A percentile compares a stretch with the other conserved stretches of the same genome.
Conservation (phyloP, 2,888 invertebrate genomes). For the Mythimna ferrago region DNA sequence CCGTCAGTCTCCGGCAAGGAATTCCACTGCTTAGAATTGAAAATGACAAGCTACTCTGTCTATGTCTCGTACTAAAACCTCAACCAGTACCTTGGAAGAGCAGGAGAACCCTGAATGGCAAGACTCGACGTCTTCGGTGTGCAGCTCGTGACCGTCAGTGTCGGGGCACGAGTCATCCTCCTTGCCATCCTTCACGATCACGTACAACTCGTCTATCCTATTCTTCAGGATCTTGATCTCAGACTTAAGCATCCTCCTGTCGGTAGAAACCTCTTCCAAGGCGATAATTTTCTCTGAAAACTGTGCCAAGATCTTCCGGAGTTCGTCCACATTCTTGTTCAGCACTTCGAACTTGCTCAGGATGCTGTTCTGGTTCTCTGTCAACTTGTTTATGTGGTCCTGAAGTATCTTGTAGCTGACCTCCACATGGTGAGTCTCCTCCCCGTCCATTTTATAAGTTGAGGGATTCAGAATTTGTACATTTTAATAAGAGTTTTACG, state of each 20-base stretch:
- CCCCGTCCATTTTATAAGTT: constrained; percentile 66
- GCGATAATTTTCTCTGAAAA: constrained; percentile 76
- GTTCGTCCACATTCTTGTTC: constrained; percentile 77
- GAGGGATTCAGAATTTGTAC: constrained; percentile 51
- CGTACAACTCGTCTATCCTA: constrained; percentile 81
- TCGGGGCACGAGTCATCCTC: constrained; percentile 77
- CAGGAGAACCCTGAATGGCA: constrained; percentile 83
- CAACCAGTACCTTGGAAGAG: constrained; percentile 81
- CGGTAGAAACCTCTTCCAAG: constrained; percentile 76
- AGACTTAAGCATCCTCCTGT: constrained; percentile 73
- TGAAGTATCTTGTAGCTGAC: constrained; percentile 69
- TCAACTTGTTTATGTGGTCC: constrained; percentile 76
- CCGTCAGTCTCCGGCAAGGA: too few species aligned
- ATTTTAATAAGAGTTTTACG: constrained; percentile 44
- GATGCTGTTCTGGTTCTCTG: constrained; percentile 74
- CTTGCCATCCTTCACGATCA: constrained; percentile 83
- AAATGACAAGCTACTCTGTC: not conserved
- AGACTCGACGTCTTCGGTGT: constrained; percentile 78
- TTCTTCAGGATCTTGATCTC: constrained; percentile 78
- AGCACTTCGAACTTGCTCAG: constrained; percentile 78
- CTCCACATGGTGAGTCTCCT: constrained; percentile 66
- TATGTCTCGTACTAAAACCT: not conserved
- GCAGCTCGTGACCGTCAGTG: constrained; percentile 64
- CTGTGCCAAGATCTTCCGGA: constrained; percentile 71
- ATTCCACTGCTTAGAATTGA: too few species aligned